Base-by-base conservation (phyloP, 2,888 invertebrate species). In the Pristionchus arcanus region DNA sequence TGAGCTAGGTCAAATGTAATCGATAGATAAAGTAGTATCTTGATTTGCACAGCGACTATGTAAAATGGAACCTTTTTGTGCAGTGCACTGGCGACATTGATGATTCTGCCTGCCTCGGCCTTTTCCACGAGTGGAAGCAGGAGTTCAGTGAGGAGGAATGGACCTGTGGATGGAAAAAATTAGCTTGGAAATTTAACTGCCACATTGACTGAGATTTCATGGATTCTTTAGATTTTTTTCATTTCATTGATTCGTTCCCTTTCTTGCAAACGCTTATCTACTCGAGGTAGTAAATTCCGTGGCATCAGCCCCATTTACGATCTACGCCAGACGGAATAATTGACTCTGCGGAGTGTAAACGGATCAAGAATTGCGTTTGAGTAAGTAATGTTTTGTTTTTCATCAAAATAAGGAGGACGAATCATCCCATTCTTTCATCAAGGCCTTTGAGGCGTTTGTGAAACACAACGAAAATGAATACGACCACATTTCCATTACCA, bases 91-190 rank as follows among this genome's bases (percentile, higher is more conserved):
- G 97, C 97, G 0, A 98, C 97, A 96, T 98, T 98, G 0, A 98
- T 97, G 87, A 98, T 96, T 94, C 98, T 77, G 0, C 92, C 96
- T 95, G 95, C 21, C 7, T 96, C 96, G 21, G 96, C 94, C 87
- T 94, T 94, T 95, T 97, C 97, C 91, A 98, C 95, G 66, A 97
- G 96, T 89, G 97, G 97, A 95, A 98, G 95, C 89, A 98, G 96
- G 92, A 97, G 96, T 95, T 97, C 97, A 34, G 97, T 97, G 93
- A 96, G 94, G 63, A 95, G 92, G 90, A 95, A 95, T 34, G 94
- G 95, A 68, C 94, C 95, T 94, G 86, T n/a, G n/a, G n/a, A n/a
- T n/a, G n/a, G n/a, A n/a, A n/a, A 74, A 90, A 83, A 68, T n/a
- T 15, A n/a, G n/a, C n/a, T n/a, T n/a, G n/a, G n/a, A n/a, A n/a